A percentile compares a stretch with the other conserved stretches of the same genome.
phyloP scores from a whole-genome alignment of 2,113 vertebrate species.

The Mormyrus lacerda region DNA sequence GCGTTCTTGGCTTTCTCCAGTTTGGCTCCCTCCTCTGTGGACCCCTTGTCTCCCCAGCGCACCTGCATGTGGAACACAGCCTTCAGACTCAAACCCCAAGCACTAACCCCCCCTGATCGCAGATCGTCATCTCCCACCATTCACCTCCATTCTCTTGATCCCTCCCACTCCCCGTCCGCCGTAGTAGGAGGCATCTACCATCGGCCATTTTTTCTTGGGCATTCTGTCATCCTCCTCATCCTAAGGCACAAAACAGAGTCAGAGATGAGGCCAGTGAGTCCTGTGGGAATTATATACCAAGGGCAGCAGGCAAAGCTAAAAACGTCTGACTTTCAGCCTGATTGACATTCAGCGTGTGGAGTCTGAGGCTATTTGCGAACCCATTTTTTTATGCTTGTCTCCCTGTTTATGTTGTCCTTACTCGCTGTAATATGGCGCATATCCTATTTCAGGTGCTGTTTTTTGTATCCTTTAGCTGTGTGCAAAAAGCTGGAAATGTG shows the following conservation, averaged over 20 bases:
- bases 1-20: slow-evolving; percentile 94
- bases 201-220: slow-evolving; percentile 64
- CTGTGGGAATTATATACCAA: neutral
- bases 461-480: neutral
- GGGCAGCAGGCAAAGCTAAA: neutral
- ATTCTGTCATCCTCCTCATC: slow-evolving; percentile 60
- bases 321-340: neutral
- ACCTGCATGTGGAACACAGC: slow-evolving; percentile 60
- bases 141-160: slow-evolving; percentile 96
- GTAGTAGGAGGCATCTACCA: slow-evolving; percentile 91
- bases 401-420: neutral
- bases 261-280: neutral
- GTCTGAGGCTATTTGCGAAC: neutral
- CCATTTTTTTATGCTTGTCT: neutral
- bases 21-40: slow-evolving; percentile 94
- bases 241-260: slow-evolving; percentile 27
- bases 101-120: neutral
- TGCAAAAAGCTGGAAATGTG: neutral
- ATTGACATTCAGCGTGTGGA: neutral
- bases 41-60: slow-evolving; percentile 94
- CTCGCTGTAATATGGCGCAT: neutral
- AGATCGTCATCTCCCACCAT: neutral
- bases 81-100: neutral
- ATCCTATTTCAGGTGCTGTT: neutral
- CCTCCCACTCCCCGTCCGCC: slow-evolving; percentile 91